Percentiles rank a stretch among this genome's conserved stretches.
Evolutionary conservation across 2,113 vertebrate genomes (phyloP).

Genomic region (Oryzias celebensis): DNA sequence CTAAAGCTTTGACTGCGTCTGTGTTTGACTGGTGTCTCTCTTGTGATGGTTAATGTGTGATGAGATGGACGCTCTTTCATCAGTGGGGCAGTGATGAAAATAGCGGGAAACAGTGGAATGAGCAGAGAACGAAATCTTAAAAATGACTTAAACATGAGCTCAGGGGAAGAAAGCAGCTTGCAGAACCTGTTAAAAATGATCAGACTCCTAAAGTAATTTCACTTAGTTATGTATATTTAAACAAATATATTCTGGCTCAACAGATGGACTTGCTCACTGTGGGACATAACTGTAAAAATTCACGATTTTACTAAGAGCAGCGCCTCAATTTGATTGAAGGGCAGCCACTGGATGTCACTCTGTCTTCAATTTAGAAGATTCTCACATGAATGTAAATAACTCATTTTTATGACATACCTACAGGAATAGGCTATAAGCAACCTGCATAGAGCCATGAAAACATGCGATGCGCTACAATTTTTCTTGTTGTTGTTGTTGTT

Average conservation of each 20-base stretch:
- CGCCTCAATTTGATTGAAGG: conserved; percentile 3
- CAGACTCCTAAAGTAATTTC: conserved; percentile 29
- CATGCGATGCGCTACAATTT: too few relatives aligned
- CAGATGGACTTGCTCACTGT: conserved; percentile 14
- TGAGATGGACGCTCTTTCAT: conserved; percentile 55
- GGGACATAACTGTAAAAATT: conserved; percentile 18
- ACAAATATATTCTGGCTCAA: conserved; percentile 23
- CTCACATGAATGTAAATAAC: too few relatives aligned
- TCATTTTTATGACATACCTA: too few relatives aligned
- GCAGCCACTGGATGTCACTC: conserved; percentile 47
- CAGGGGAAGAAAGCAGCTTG: conserved; percentile 24
- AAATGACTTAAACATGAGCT: conserved; percentile 52
- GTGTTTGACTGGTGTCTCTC: conserved; percentile 55
- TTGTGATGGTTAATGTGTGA: conserved; percentile 54
- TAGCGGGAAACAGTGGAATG: conserved; percentile 48
- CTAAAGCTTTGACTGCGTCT: conserved; percentile 33
- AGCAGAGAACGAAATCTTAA: conserved; percentile 29
- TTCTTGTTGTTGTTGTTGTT: too few relatives aligned
- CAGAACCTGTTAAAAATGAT: conserved; percentile 30
- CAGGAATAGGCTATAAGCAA: too few relatives aligned
- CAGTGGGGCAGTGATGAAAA: conserved; percentile 68
- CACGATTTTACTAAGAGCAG: conserved; percentile 9
- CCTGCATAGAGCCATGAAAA: too few relatives aligned
- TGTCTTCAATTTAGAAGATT: too few relatives aligned
- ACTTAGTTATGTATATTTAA: conserved; percentile 45